Base-by-base conservation (phyloP, 1,140 invertebrate species). In the Drosophila kikkawai region DNA sequence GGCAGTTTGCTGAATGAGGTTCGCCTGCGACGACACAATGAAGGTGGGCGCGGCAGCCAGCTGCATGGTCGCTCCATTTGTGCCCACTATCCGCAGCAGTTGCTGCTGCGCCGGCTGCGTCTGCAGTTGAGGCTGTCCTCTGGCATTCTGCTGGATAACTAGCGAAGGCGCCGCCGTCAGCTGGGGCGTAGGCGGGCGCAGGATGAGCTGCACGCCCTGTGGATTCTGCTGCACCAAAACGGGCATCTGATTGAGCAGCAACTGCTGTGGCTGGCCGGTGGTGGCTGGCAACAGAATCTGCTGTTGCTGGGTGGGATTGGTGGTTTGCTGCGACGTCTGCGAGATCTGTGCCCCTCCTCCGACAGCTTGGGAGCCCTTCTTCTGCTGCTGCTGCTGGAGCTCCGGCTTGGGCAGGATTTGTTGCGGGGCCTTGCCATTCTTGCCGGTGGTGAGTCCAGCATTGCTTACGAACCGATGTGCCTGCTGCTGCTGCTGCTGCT, bases 201-300 rank as follows among this genome's bases (percentile, higher is more conserved):
- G 75, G 37, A 94, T 94, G 26, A 94, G 93, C 68, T 94, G 94
- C 22, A 94, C 93, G 12, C 94, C 93, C 32, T 94, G 93, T 26
- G 93, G 92, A 82, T 93, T 93, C 75, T 93, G 93, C 37, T 93
- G 93, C 29, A 93, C 92, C 70, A 93, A 68, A 45, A 93, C 80
- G 9, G 93, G 92, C 92, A 93, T 92, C 66, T 93, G 92, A 71
- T 93, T 93, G 3, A 93, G 79, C 8, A 93, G 58, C 79, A 93
- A 57, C 19, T 91, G 91, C 48, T 93, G 92, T 19, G 82, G 86
- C 59, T 91, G 77, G 42, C 39, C 67, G 41, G 83, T 41, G 19
- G 83, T 91, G n/a, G 91, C 91, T 3, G 92, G 92, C 51, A 93
- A 22, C 39, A 93, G 68, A 22, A 93, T 93, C 73, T 92, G 91